Evolutionary conservation across 2,113 vertebrate species (phyloP), one percentile per base, ranked within the genome.

Genomic region (Platysternon megacephalum): DNA sequence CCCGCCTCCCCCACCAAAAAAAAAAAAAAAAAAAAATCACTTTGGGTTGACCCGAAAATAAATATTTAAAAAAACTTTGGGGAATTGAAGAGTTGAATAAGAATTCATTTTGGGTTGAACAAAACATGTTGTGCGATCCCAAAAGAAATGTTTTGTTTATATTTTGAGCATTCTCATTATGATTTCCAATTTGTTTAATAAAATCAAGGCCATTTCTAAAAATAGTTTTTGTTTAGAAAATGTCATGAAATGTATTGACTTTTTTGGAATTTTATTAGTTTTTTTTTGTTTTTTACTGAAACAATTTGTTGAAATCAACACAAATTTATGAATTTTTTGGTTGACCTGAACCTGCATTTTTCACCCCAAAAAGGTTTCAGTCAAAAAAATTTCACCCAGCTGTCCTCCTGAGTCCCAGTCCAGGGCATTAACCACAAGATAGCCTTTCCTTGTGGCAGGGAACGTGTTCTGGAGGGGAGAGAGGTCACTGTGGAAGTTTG

Each of bases 341-440:
- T 72, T 39, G 65, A 72, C 35, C 19, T 72, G 65, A 21, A 39
- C 14, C 19, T 72, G n/a, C 35, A 9, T 72, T 72, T 72, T 68
- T 68, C 16, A 21, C n/a, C n/a, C n/a, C 17, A n/a, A 72, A n/a
- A 72, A 72, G 9, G 19, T 72, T 35, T 58, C 11, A 29, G 32
- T 65, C 10, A 10, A 72, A 39, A 72, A 46, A 46, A n/a, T n/a
- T 19, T 35, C 56, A 32, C 28, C 35, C 35, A 22, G 19, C 58
- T 35, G 6, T 12, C 39, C 24, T 72, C 17, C 21, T 24, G 29
- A 46, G 4, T 35, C 24, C 0, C 0, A 19, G 5, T 58, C 35
- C 11, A 26, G 83, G 22, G 26, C 8, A 11, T 65, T 81, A 72
- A 61, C 21, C 22, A 8, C 7, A 35, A 90, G 42, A n/a, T 1